These are phyloP conservation scores for Thinocorus orbignyianus DNA, from an alignment of 2,113 vertebrate genomes.

Conservation along the genomic window DNA sequence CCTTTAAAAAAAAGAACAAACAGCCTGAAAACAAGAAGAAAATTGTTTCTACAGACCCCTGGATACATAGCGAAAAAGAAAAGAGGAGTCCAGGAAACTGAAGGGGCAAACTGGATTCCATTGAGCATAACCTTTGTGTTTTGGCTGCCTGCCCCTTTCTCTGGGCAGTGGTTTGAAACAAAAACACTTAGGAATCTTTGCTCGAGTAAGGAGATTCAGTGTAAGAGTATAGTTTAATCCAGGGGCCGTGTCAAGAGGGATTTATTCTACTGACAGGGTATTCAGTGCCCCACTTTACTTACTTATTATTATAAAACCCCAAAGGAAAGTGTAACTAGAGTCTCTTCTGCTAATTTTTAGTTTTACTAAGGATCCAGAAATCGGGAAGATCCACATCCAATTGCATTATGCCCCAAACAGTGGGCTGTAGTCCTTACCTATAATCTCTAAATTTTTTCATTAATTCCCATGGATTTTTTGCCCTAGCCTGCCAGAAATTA, in stretches of 20 bases:
- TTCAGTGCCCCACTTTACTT: neutral
- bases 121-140: neutral
- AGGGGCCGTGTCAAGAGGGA: neutral
- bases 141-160: neutral
- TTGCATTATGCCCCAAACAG: neutral
- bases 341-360: neutral
- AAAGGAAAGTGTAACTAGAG: neutral
- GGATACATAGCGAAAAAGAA: neutral
- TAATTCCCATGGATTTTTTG: neutral
- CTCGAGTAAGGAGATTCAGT: neutral
- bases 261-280: neutral
- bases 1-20: neutral
- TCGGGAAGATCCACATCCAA: neutral
- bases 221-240: neutral
- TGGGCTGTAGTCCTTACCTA: neutral
- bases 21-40: neutral
- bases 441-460: neutral
- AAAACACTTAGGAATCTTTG: neutral
- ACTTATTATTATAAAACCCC: neutral
- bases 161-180: neutral
- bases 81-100: neutral
- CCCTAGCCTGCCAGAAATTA: neutral
- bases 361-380: neutral
- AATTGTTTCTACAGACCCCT: neutral
- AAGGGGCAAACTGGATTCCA: neutral